Evolutionary conservation across 2,113 vertebrate species (phyloP).

Genomic region (Notiomystis cincta): DNA sequence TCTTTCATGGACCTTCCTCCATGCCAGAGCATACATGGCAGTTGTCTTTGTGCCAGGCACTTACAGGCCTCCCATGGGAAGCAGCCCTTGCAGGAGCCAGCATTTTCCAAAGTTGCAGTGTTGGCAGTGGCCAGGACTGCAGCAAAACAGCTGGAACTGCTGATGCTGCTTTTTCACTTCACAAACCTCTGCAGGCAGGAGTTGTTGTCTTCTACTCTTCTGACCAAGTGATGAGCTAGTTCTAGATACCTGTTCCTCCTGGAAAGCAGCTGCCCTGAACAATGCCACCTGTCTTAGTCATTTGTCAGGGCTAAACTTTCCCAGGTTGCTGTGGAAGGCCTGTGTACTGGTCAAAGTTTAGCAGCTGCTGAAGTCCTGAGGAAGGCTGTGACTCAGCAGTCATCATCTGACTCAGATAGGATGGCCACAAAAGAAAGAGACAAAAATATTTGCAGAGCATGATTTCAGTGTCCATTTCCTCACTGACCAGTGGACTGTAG

Average conservation of each 20-base stretch:
- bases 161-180: neutral
- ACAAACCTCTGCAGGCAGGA: neutral
- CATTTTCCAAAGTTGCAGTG: neutral
- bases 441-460: neutral
- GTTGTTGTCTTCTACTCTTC: neutral
- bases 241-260: neutral
- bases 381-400: neutral
- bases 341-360: neutral
- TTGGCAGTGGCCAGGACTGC: neutral
- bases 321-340: neutral
- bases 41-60: neutral
- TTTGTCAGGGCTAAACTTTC: neutral
- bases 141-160: neutral
- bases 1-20: neutral
- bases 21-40: neutral
- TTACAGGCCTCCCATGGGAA: neutral
- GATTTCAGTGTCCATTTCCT: neutral
- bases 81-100: neutral
- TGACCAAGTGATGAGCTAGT: neutral
- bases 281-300: neutral
- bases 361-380: neutral
- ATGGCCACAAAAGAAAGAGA: neutral
- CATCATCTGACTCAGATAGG: neutral
- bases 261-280: neutral
- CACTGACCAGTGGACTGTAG: neutral